Evolutionary conservation across 2,113 vertebrate species (phyloP).

Genomic region (Macquaria australasica): DNA sequence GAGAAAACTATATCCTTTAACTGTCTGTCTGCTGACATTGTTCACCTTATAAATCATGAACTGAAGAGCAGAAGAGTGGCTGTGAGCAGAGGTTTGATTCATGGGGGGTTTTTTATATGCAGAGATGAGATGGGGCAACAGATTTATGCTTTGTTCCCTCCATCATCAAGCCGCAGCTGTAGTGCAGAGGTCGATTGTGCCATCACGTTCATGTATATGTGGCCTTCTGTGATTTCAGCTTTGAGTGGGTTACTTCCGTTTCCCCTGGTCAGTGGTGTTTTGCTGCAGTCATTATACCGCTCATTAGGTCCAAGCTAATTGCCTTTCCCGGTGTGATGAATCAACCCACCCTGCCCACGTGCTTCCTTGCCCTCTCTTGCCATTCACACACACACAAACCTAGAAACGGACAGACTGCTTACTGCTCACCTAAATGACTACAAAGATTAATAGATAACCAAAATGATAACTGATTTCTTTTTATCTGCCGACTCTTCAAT

Average conservation of each 20-base stretch:
- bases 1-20: constrained; percentile 27
- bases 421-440: neutral
- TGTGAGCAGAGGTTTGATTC: constrained; percentile 39
- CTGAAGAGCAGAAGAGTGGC: constrained; percentile 13
- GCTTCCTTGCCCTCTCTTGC: neutral
- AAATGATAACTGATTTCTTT: neutral
- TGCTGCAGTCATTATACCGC: constrained; percentile 70
- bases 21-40: constrained; percentile 2
- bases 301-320: constrained; percentile 72
- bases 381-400: neutral
- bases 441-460: neutral
- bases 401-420: neutral
- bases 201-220: constrained; percentile 16
- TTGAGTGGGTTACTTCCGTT: constrained; percentile 45
- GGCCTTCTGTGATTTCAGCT: constrained; percentile 30
- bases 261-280: constrained; percentile 43
- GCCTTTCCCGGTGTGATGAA: constrained; percentile 51
- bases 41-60: constrained; percentile 37
- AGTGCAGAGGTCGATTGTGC: constrained; percentile 20
- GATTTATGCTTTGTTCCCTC: constrained; percentile 59
- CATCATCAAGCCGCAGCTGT: constrained; percentile 40
- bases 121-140: constrained; percentile 44
- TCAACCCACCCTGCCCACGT: constrained; percentile 24
- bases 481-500: constrained; percentile 5
- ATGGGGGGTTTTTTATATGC: constrained; percentile 60